Percentiles rank a stretch among this genome's conserved stretches.
Conservation (phyloP, 1,140 invertebrate species). For the Mamestra configurata region DNA sequence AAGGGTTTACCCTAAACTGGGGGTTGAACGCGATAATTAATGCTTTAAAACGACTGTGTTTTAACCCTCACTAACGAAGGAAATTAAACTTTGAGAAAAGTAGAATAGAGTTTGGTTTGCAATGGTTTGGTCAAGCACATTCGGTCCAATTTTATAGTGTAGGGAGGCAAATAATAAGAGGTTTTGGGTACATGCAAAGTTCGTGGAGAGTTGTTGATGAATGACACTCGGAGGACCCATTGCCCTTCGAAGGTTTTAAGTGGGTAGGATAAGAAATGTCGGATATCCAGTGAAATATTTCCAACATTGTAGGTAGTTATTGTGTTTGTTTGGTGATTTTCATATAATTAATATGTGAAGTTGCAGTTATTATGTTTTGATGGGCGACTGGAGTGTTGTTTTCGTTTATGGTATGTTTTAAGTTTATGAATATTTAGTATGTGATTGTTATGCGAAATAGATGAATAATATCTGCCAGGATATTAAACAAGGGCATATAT, state of each 20-base stretch:
- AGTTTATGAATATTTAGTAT: constrained; percentile 59
- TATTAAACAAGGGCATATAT: too few species aligned
- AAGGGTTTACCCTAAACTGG: constrained; percentile 85
- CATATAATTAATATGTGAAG: constrained; percentile 84
- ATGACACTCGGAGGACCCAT: constrained; percentile 87
- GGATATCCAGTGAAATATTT: constrained; percentile 85
- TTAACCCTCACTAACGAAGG: constrained; percentile 44
- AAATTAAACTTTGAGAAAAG: constrained; percentile 58
- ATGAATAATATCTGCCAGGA: not conserved
- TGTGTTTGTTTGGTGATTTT: constrained; percentile 72
- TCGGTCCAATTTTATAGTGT: constrained; percentile 86
- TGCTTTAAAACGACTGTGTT: constrained; percentile 82
- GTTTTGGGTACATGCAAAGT: constrained; percentile 85
- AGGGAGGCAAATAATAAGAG: constrained; percentile 86
- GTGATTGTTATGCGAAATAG: not conserved
- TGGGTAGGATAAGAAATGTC: constrained; percentile 87
- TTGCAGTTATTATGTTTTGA: constrained; percentile 65
- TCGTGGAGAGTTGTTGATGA: constrained; percentile 85
- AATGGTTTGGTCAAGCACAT: constrained; percentile 61
- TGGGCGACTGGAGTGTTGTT: constrained; percentile 62
- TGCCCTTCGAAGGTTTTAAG: constrained; percentile 87
- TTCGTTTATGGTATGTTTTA: not conserved
- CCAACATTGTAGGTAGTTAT: constrained; percentile 67
- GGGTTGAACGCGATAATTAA: constrained; percentile 84
- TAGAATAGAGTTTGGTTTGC: constrained; percentile 62